Evolutionary conservation across 2,888 invertebrate species (phyloP), one percentile per base, ranked within the genome.

Genomic region (Nycteola revayana): DNA sequence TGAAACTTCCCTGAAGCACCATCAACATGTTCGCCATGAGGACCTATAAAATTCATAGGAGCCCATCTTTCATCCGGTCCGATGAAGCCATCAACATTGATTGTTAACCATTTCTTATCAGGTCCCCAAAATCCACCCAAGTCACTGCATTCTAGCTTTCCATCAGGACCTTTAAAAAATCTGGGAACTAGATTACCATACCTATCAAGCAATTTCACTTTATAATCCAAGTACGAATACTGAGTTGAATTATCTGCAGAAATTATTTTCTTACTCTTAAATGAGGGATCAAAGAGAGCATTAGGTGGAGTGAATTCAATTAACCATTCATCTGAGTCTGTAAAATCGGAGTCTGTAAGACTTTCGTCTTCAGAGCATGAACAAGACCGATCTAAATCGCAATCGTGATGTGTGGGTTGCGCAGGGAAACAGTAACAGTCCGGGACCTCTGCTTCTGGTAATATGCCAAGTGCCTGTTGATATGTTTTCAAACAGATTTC

Each of bases 271-370:
- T 79, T 83, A 1, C 48, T 42, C 49, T 77, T 80, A 36, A 46
- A 70, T 8, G 61, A 60, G 1, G 82, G 82, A 51, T 82, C 71
- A 41, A 69, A 88, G 7, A 47, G 57, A 9, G 86, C 87, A 35
- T 58, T 75, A 0, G 89, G 87, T 4, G 89, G 87, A n/a, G 87
- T 88, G 42, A 88, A 86, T 49, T 88, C 87, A 9, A 89, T 64
- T 21, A 83, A 49, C 88, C 89, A 89, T 59, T 87, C 87, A 47
- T 86, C 88, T 1, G 66, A 74, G 45, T 88, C 87, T 0, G 86
- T 85, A 33, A n/a, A 21, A 21, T 80, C 85, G 1, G 84, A 79
- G 11, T 63, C 68, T 11, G 68, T 38, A 1, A 73, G 67, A 1
- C 51, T 47, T 1, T 63, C 59, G 14, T 75, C 75, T 57, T 80